A percentile compares a stretch with the other conserved stretches of the same genome.
phyloP scores from a whole-genome alignment of 2,888 invertebrate genomes.

The Leucoptera coffeella region DNA sequence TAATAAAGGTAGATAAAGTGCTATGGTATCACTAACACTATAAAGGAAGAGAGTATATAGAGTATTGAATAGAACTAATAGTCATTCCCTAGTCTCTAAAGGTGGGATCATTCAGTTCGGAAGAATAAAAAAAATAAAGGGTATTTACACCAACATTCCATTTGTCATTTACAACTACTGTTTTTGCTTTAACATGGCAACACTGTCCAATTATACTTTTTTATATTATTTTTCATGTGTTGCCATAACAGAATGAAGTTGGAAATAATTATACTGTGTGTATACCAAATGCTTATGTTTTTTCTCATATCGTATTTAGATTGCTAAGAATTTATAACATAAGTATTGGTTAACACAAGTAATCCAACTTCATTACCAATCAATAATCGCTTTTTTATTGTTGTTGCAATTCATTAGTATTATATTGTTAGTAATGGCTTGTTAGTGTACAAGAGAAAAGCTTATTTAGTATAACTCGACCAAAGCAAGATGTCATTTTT shows the following conservation, averaged over 20 bases:
- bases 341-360: no score
- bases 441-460: no score
- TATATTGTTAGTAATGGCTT: conserved; percentile 25
- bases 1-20: conserved; percentile 27
- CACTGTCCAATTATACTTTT: conserved; percentile 12
- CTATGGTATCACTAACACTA: conserved; percentile 29
- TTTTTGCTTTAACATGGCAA: conserved; percentile 31
- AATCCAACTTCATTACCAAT: no score
- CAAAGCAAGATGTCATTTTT: no score
- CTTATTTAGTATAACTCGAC: no score
- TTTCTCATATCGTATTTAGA: no score
- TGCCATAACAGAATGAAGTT: conserved; percentile 45
- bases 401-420: conserved; percentile 11
- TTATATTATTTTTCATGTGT: conserved; percentile 12
- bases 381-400: no score
- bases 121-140: conserved; percentile 21
- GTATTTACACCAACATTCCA: conserved; percentile 65
- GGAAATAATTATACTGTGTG: no score
- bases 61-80: conserved; percentile 25
- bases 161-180: conserved; percentile 44
- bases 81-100: conserved; percentile 44
- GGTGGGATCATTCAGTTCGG: conserved; percentile 51
- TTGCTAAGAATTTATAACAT: no score
- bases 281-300: no score
- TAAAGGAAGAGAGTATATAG: no score